phyloP scores from a whole-genome alignment of 2,797 vertebrate genomes.

The Loris lydekkerianus region DNA sequence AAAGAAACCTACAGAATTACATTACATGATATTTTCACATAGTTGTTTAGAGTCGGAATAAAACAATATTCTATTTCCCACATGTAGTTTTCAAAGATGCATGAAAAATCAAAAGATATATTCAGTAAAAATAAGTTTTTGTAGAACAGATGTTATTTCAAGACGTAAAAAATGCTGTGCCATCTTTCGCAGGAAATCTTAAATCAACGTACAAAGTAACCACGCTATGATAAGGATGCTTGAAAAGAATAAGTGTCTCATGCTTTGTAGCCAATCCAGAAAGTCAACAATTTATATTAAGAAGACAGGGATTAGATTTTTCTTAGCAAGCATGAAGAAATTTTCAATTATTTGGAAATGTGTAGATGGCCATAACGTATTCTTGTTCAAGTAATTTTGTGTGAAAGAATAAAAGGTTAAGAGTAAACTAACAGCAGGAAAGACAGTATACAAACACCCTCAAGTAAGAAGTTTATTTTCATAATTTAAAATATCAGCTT shows the following conservation, averaged over 20 bases:
- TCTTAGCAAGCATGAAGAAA: neutral
- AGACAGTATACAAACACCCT: neutral
- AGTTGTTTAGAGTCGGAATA: neutral
- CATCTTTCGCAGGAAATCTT: conserved; percentile 17
- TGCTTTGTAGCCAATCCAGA: neutral
- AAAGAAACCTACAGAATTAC: conserved; percentile 23
- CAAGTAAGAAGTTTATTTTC: neutral
- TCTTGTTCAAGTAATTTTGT: conserved; percentile 25
- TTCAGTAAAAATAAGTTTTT: neutral
- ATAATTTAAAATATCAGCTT: neutral
- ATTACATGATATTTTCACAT: conserved; percentile 1
- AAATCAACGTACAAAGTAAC: conserved; percentile 28
- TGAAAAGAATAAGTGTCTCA: conserved; percentile 6
- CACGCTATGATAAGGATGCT: neutral
- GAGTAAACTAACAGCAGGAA: neutral
- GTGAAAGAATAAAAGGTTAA: neutral
- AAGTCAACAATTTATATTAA: conserved; percentile 45
- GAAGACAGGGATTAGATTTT: conserved; percentile 16
- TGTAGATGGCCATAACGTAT: neutral
- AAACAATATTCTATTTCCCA: neutral
- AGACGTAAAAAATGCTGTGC: neutral
- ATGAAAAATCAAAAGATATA: conserved; percentile 50
- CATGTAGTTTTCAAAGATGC: conserved; percentile 21
- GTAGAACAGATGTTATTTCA: neutral
- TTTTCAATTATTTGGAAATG: conserved; percentile 52